Conservation (phyloP, 1,140 invertebrate genomes). For the Campoletis sonorensis region DNA sequence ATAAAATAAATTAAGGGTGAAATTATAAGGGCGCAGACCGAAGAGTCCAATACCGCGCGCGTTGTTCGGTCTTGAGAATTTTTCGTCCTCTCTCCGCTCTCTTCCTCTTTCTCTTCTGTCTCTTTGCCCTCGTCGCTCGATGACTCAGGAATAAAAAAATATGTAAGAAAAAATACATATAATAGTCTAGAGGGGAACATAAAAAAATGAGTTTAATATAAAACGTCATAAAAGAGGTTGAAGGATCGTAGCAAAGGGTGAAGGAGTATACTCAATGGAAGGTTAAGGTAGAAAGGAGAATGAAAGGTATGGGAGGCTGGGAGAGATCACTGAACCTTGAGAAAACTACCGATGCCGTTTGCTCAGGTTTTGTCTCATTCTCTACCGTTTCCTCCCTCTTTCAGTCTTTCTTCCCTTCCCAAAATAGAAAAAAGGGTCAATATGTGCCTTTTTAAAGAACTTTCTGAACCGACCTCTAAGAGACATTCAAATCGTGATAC, state of each 20-base stretch:
- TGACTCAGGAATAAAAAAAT: constrained; percentile 27
- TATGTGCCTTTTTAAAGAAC: too few species aligned
- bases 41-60: constrained; percentile 26
- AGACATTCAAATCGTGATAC: too few species aligned
- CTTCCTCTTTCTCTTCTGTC: not conserved
- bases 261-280: constrained; percentile 10
- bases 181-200: constrained; percentile 8
- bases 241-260: constrained; percentile 28
- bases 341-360: not conserved
- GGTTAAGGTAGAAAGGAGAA: constrained; percentile 2
- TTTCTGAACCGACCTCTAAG: too few species aligned
- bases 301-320: not conserved
- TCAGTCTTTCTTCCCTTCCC: not conserved
- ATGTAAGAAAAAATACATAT: not conserved
- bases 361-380: not conserved
- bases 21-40: constrained; percentile 59
- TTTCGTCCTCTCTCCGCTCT: not conserved
- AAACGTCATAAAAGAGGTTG: constrained; percentile 1
- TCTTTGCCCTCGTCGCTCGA: not conserved
- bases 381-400: not conserved
- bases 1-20: constrained; percentile 64
- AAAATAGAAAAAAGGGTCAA: too few species aligned
- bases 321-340: not conserved
- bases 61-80: constrained; percentile 32
- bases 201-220: constrained; percentile 24